Base-by-base conservation (phyloP, 2,113 vertebrate genomes). In the Malurus alboscapulatus region DNA sequence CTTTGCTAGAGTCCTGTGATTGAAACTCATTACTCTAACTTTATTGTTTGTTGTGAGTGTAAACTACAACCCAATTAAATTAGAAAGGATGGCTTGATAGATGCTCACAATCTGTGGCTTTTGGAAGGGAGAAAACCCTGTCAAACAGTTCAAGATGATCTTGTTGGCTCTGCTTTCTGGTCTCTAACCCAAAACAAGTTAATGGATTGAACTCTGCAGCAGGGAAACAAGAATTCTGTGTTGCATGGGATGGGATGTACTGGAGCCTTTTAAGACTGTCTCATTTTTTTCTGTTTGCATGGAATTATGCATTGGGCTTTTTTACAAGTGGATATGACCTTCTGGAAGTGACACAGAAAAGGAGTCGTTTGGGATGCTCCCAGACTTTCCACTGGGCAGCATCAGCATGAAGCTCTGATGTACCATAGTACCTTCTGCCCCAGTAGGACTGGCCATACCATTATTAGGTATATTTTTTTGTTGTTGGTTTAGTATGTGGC, bases 41-140 rank as follows among this genome's bases (percentile, higher is more conserved):
- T 96, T 97, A 96, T 97, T 96, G 89, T 97, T 97, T 95, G 89
- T 95, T 96, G 84, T 95, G 90, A 97, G 88, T 84, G 72, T 97
- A 96, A 97, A 97, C 94, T 96, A 91, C 93, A 94, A 73, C 80
- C 92, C 96, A 97, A 65, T 97, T 97, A 96, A 95, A 96, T 96
- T 91, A 69, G 86, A 88, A 96, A 86, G 86, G 74, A 45, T 81
- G 61, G 83, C 44, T 88, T 96, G 89, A 93, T 96, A 72, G 54
- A 61, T 85, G 51, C 21, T 88, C 50, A 63, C 57, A 88, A 10
- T 80, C 68, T 80, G 36, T 80, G 74, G 83, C 78, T 95, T 95
- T 96, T 5, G 14, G 87, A 62, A 87, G 40, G 73, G 63, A 61
- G 67, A 91, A 81, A 55, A 4, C 12, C 18, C 34, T 63, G 27